phyloP scores from a whole-genome alignment of 2,113 vertebrate species.

The Gymnorhina tibicen region DNA sequence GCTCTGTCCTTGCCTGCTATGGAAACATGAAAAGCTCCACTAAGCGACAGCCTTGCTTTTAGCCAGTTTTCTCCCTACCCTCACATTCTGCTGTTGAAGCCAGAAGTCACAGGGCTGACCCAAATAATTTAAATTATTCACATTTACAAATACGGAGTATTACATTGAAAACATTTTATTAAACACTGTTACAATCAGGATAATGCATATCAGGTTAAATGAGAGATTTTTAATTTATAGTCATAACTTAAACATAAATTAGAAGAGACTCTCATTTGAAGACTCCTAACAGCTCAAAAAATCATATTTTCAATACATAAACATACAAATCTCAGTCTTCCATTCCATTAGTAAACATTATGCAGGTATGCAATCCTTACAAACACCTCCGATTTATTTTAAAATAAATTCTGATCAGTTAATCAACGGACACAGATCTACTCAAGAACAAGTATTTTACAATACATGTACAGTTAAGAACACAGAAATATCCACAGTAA shows the following conservation, averaged over 20 bases:
- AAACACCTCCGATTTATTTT: neutral
- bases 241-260: conserved; percentile 54
- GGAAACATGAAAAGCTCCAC: neutral
- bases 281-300: neutral
- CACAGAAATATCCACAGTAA: neutral
- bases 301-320: neutral
- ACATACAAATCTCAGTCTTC: neutral
- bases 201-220: neutral
- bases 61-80: neutral
- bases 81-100: neutral
- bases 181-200: neutral
- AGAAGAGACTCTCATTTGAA: neutral
- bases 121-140: neutral
- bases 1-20: neutral
- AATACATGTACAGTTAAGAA: neutral
- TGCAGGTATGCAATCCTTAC: neutral
- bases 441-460: neutral
- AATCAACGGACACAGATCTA: neutral
- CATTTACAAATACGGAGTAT: neutral
- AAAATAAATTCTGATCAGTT: neutral
- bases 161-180: conserved; percentile 23
- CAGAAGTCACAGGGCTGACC: neutral
- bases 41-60: neutral
- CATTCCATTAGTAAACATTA: neutral
- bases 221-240: neutral